These are phyloP conservation scores for Drosophila kepulauana DNA, from an alignment of 1,140 invertebrate genomes.

Conservation along the genomic window DNA sequence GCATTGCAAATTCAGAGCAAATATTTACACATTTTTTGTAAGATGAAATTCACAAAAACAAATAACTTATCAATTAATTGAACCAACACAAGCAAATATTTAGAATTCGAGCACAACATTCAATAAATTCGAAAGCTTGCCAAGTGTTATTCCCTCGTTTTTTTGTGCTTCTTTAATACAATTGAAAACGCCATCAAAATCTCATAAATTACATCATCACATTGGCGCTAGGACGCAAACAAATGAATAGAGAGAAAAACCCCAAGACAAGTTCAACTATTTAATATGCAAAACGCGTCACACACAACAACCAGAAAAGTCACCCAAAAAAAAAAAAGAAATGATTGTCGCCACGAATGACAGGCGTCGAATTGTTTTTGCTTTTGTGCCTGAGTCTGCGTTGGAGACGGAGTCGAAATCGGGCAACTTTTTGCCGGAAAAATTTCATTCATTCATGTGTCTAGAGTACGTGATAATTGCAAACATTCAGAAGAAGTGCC, in stretches of 20 bases:
- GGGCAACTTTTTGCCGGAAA: conserved; percentile 48
- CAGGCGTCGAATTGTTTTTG: conserved; percentile 67
- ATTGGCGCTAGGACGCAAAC: conserved; percentile 39
- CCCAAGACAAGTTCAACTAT: conserved; percentile 46
- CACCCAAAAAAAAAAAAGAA: conserved; percentile 29
- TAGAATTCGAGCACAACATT: no score
- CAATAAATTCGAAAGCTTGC: no score
- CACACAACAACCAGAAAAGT: conserved; percentile 31
- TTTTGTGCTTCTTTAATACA: conserved; percentile 33
- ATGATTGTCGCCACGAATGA: conserved; percentile 63
- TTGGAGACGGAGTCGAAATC: no score
- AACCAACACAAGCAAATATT: no score
- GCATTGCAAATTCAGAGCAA: no score
- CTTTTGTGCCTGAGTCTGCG: conserved; percentile 51
- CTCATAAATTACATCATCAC: conserved; percentile 78
- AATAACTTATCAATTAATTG: neutral
- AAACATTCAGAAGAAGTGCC: conserved; percentile 9
- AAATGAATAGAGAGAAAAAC: conserved; percentile 31
- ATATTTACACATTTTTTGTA: no score
- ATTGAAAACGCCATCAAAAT: conserved; percentile 67
- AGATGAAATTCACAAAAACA: neutral
- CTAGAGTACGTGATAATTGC: conserved; percentile 69
- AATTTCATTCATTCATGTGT: conserved; percentile 44
- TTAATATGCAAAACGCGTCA: conserved; percentile 71
- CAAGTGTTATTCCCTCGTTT: no score